phyloP scores from a whole-genome alignment of 2,797 vertebrate species.

The Schizopygopsis malacanthus region DNA sequence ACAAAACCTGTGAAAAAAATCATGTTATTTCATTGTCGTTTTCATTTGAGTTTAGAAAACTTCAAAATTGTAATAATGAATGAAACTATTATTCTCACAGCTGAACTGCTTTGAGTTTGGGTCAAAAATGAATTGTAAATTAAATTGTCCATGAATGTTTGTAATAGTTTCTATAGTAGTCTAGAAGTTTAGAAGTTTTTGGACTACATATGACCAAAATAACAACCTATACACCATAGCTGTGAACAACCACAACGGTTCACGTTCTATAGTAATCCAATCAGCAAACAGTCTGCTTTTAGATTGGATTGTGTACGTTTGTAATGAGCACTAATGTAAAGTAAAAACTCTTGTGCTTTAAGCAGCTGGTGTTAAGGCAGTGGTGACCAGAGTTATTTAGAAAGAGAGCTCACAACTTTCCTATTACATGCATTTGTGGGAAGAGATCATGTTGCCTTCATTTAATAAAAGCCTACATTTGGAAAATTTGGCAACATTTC shows the following conservation, averaged over 20 bases:
- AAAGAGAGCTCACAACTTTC: slow-evolving; percentile 24
- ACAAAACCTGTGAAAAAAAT: neutral
- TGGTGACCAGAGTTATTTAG: neutral
- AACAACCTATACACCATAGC: neutral
- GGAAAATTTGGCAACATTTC: neutral
- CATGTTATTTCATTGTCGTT: neutral
- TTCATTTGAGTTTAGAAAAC: neutral
- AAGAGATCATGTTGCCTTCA: slow-evolving; percentile 13
- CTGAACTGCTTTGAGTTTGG: neutral
- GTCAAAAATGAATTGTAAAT: neutral
- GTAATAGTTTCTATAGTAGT: neutral
- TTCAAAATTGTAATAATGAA: neutral
- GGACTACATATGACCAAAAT: slow-evolving; percentile 9
- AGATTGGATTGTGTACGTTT: slow-evolving; percentile 41
- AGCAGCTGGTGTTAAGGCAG: slow-evolving; percentile 14
- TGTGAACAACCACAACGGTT: slow-evolving; percentile 9
- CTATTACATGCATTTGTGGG: slow-evolving; percentile 23
- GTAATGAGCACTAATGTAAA: slow-evolving; percentile 41
- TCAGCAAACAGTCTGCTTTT: slow-evolving; percentile 21
- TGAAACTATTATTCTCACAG: neutral
- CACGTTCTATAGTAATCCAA: slow-evolving; percentile 35
- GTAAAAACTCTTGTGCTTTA: slow-evolving; percentile 31
- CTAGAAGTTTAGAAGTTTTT: neutral
- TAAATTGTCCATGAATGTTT: neutral
- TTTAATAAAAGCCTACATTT: slow-evolving; percentile 10